Evolutionary conservation across 1,140 invertebrate species (phyloP).

Genomic region (Helicoverpa armigera): DNA sequence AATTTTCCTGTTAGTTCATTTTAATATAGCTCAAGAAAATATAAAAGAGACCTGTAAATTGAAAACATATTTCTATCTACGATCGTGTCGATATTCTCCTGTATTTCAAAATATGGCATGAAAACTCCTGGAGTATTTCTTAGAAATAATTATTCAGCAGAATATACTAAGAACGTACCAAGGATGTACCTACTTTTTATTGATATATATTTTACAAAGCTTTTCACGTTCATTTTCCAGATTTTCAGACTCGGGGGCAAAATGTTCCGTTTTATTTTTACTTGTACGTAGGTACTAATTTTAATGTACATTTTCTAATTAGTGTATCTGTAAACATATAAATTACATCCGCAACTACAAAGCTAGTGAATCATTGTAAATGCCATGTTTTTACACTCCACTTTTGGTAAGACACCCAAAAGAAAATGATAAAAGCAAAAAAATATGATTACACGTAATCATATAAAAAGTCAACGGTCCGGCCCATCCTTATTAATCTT

Average conservation of each 20-base stretch:
- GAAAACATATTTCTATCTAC: neutral
- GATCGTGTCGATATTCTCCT: neutral
- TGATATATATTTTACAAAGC: neutral
- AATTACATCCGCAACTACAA: too few relatives aligned
- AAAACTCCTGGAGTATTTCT: neutral
- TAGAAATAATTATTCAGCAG: neutral
- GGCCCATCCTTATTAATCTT: conserved; percentile 14
- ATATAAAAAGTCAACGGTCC: neutral
- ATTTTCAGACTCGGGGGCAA: too few relatives aligned
- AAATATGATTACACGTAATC: conserved; percentile 3
- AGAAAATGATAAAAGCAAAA: neutral
- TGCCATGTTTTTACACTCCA: too few relatives aligned
- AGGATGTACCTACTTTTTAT: neutral
- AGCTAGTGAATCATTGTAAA: too few relatives aligned
- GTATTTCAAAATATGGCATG: neutral
- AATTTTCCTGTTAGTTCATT: too few relatives aligned
- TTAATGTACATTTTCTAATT: too few relatives aligned
- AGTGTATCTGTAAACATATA: too few relatives aligned
- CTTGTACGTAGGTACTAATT: too few relatives aligned
- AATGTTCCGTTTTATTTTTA: too few relatives aligned
- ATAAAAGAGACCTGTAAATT: neutral
- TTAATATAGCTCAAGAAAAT: too few relatives aligned
- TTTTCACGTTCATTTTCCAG: neutral
- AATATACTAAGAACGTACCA: neutral
- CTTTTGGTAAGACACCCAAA: too few relatives aligned